phyloP scores from a whole-genome alignment of 2,797 vertebrate species.

The Pseudocheirus occidentalis region DNA sequence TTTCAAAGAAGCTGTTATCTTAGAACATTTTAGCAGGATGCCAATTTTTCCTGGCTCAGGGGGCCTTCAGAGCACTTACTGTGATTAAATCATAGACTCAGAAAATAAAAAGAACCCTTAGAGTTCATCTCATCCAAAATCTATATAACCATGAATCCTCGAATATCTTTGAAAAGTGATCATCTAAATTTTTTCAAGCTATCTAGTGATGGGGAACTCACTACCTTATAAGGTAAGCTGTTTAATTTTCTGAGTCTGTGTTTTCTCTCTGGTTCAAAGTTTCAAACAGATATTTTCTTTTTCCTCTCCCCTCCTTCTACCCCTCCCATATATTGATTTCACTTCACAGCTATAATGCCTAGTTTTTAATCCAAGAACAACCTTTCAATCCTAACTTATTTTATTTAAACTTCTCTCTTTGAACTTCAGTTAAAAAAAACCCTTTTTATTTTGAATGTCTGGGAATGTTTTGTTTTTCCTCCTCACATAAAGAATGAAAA shows the following conservation, averaged over 20 bases:
- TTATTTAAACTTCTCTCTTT: background rate
- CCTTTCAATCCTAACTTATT: background rate
- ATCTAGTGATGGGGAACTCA: background rate
- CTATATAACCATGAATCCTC: background rate
- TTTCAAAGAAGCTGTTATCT: background rate
- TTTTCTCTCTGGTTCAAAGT: background rate
- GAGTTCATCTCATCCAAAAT: background rate
- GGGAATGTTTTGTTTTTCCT: background rate
- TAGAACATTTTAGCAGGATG: background rate
- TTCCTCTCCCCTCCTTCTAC: background rate
- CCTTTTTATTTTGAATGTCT: background rate
- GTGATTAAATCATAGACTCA: background rate
- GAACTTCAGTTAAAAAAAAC: background rate
- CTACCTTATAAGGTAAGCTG: background rate
- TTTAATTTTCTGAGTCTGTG: background rate
- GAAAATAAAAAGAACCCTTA: background rate
- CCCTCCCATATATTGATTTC: background rate
- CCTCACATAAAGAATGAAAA: background rate
- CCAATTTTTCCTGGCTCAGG: background rate
- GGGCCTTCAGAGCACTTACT: background rate
- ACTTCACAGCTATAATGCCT: background rate
- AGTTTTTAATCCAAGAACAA: background rate
- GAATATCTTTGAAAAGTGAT: background rate
- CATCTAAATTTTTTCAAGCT: background rate
- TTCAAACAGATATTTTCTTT: background rate